phyloP scores from a whole-genome alignment of 2,888 invertebrate species.

The Caenorhabditis angaria region DNA sequence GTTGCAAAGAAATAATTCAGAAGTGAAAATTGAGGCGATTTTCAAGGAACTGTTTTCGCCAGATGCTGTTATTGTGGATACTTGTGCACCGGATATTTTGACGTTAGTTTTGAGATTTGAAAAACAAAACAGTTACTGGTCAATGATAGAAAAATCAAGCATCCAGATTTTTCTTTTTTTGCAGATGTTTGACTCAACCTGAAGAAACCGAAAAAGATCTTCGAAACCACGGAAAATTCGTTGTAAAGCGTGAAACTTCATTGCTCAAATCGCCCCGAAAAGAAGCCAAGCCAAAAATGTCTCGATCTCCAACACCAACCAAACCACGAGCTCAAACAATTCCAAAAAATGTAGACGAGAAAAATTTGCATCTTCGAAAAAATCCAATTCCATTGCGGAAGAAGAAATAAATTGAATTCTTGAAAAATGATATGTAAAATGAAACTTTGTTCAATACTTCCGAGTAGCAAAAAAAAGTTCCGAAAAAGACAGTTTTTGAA shows the following conservation, averaged over 20 bases:
- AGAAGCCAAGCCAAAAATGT: neutral
- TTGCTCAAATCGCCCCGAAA: neutral
- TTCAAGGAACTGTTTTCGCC: constrained; percentile 42
- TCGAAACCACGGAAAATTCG: neutral
- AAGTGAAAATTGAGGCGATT: constrained; percentile 40
- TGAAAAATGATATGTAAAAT: no score
- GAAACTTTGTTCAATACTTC: no score
- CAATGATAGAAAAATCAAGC: no score
- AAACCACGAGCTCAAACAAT: neutral
- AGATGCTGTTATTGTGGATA: constrained; percentile 39
- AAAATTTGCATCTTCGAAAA: neutral
- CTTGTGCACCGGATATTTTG: neutral
- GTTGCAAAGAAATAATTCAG: constrained; percentile 26
- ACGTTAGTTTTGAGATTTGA: no score
- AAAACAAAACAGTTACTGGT: no score
- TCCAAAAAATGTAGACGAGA: neutral
- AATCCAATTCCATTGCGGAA: constrained; percentile 2
- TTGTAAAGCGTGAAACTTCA: neutral
- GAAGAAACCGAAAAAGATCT: neutral
- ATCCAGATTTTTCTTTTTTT: neutral
- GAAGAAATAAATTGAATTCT: no score
- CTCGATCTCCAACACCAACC: neutral
- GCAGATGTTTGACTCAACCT: neutral
- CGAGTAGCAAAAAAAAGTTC: no score
- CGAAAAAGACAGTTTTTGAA: no score